Evolutionary conservation across 2,113 vertebrate species (phyloP), one percentile per base, ranked within the genome.

Genomic region (Nesospiza acunhae): DNA sequence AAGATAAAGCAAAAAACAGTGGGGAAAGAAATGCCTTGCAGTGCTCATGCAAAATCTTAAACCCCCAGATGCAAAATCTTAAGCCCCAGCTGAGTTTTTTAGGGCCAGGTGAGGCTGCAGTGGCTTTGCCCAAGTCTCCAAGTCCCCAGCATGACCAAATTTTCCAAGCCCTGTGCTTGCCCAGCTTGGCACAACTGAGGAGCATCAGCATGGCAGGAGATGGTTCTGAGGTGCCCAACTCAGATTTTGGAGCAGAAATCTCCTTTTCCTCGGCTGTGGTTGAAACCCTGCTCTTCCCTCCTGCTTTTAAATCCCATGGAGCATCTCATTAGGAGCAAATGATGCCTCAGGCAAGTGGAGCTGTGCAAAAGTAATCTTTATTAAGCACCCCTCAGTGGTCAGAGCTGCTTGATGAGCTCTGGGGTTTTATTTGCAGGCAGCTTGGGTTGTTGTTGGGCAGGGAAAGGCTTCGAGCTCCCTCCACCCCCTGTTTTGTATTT

Each of bases 301-400:
- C 41, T 72, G 83, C 10, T 3, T 93, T 84, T 87, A 81, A 95
- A 90, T 96, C 93, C 90, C 90, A 72, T 33, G 73, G 93, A 94
- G 79, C 88, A 18, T 81, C 93, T 96, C 69, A 88, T 96, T 96
- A 95, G 93, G 92, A 88, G 79, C 80, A 94, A 94, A 95, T 91
- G 91, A 96, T 74, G 95, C 95, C 90, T 94, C 76, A 22, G 96
- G 93, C 96, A 68, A 90, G 83, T 13, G 53, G 76, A 95, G 76
- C 92, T 90, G 64, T 44, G 58, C 76, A 59, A 84, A 94, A 94
- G 83, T 78, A 90, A 96, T 95, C 92, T 95, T 96, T 94, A 95
- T 92, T 93, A 95, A 96, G 93, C 68, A 87, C 69, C 79, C 79
- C 92, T 94, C 85, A 68, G 90, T 27, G 92, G 94, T 50, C 93